These are phyloP conservation scores for Vandiemenella viatica DNA, from an alignment of 2,888 invertebrate genomes.

Conservation along the genomic window DNA sequence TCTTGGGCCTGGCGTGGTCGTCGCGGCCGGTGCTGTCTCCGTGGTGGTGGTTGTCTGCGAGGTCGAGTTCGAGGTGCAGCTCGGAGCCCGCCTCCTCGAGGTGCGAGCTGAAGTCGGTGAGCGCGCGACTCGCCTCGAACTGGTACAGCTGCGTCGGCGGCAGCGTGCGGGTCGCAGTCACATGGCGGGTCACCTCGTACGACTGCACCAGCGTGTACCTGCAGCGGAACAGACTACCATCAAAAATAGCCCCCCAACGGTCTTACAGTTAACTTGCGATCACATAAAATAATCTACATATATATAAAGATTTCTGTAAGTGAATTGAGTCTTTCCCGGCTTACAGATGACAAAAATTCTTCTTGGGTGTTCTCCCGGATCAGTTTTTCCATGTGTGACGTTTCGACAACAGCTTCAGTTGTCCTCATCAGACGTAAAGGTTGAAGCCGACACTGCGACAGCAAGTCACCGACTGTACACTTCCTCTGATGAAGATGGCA, in stretches of 20 bases:
- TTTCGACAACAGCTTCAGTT: too few species aligned
- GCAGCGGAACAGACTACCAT: background rate
- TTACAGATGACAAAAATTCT: too few species aligned
- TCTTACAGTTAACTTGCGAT: background rate
- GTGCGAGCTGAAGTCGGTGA: slow-evolving; percentile 77
- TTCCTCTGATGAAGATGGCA: too few species aligned
- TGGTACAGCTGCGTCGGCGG: slow-evolving; percentile 78
- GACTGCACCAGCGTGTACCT: slow-evolving; percentile 71
- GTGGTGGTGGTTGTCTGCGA: slow-evolving; percentile 61
- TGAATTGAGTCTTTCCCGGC: background rate
- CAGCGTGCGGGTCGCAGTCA: slow-evolving; percentile 79
- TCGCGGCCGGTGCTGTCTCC: slow-evolving; percentile 19
- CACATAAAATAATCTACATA: too few species aligned
- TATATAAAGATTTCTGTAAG: background rate
- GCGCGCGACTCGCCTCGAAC: slow-evolving; percentile 69
- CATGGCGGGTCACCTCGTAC: slow-evolving; percentile 69
- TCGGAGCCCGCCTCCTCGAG: slow-evolving; percentile 82
- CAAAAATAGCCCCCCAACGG: background rate
- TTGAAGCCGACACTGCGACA: too few species aligned
- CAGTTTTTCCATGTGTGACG: too few species aligned
- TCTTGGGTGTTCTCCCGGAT: too few species aligned
- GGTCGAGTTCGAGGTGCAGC: slow-evolving; percentile 69
- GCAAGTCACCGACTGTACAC: too few species aligned
- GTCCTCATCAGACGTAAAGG: background rate
- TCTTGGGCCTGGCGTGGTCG: background rate